Percentiles rank a stretch among this genome's conserved stretches.
phyloP scores from a whole-genome alignment of 1,140 invertebrate species.

The Papilio dardanus region DNA sequence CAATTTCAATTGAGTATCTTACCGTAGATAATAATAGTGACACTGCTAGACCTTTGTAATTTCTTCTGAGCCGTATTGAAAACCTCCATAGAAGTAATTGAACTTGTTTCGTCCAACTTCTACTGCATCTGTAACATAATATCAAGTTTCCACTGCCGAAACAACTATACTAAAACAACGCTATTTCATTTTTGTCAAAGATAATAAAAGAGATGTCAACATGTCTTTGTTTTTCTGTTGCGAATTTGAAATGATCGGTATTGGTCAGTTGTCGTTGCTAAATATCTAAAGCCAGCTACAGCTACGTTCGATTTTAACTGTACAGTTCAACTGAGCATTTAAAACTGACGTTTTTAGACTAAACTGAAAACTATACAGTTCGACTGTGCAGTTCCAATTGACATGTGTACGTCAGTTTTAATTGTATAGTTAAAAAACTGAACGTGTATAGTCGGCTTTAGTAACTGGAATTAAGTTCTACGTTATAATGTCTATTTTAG shows the following conservation, averaged over 20 bases:
- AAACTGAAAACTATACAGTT: too few relatives aligned
- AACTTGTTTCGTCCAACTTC: conserved; percentile 71
- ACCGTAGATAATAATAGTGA: conserved; percentile 53
- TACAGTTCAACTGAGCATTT: too few relatives aligned
- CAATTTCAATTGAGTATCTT: neutral
- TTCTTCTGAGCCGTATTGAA: conserved; percentile 54
- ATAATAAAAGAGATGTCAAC: too few relatives aligned
- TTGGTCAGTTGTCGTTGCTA: too few relatives aligned
- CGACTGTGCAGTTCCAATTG: too few relatives aligned
- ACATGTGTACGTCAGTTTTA: too few relatives aligned
- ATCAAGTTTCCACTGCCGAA: neutral
- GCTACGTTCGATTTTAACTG: too few relatives aligned
- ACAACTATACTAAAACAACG: neutral
- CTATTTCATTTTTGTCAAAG: too few relatives aligned
- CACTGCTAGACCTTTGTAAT: conserved; percentile 44
- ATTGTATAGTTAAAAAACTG: too few relatives aligned
- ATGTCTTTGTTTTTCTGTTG: too few relatives aligned
- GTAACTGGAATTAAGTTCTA: neutral
- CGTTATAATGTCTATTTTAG: neutral
- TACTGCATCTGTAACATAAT: conserved; percentile 51
- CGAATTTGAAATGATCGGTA: neutral
- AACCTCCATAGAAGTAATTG: conserved; percentile 66
- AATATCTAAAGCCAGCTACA: too few relatives aligned
- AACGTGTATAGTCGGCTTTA: neutral
- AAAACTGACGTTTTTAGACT: too few relatives aligned